These are phyloP conservation scores for Brachystomella parvula DNA, from an alignment of 1,140 invertebrate species.

Conservation along the genomic window DNA sequence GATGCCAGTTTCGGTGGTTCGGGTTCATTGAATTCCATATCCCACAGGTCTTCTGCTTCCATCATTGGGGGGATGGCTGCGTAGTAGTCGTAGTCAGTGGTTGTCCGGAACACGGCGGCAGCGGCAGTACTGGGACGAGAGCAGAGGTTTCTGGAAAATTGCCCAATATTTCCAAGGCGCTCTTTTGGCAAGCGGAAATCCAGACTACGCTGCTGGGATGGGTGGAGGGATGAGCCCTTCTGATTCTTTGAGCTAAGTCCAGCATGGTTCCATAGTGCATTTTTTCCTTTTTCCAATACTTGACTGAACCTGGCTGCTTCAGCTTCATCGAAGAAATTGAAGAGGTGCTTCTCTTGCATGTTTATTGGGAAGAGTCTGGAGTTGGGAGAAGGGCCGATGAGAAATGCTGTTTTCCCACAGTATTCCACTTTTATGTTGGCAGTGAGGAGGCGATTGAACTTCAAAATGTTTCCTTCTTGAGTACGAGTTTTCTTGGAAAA, in stretches of 20 bases:
- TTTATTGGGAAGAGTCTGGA: too few species aligned
- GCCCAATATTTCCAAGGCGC: not conserved
- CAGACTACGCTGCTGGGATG: not conserved
- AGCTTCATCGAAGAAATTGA: not conserved
- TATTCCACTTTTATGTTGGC: not conserved
- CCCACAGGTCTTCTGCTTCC: not conserved
- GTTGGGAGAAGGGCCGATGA: not conserved
- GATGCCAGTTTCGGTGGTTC: too few species aligned
- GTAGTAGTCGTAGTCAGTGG: not conserved
- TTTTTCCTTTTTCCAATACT: not conserved
- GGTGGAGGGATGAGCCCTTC: not conserved
- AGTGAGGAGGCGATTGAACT: constrained; percentile 12
- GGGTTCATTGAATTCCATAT: not conserved
- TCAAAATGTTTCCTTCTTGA: not conserved
- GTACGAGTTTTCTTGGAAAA: not conserved
- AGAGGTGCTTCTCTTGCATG: not conserved
- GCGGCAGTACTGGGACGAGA: not conserved
- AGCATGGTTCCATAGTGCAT: not conserved
- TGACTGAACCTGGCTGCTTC: not conserved
- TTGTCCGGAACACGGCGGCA: not conserved
- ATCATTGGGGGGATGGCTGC: not conserved
- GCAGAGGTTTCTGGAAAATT: not conserved
- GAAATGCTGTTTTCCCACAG: not conserved
- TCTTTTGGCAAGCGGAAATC: not conserved
- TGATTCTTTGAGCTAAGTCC: not conserved